Percentiles rank a stretch among this genome's conserved stretches.
Conservation (phyloP, 2,888 invertebrate genomes). For the Hirtodrosophila histrioides region DNA sequence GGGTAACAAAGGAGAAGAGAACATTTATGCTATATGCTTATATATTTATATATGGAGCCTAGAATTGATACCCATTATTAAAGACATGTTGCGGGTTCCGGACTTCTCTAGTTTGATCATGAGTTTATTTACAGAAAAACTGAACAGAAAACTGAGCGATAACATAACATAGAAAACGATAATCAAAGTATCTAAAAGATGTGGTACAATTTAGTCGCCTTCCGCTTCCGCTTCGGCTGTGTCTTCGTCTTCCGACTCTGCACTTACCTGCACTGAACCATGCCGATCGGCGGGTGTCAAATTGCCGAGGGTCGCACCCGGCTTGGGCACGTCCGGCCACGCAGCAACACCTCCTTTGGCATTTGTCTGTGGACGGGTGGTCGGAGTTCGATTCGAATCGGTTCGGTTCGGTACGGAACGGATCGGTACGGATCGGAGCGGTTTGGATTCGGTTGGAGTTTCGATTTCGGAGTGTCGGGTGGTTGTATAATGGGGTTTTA, state of each 20-base stretch:
- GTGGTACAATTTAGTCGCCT: constrained; percentile 29
- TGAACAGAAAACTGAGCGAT: constrained; percentile 12
- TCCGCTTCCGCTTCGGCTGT: constrained; percentile 35
- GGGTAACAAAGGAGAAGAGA: constrained; percentile 17
- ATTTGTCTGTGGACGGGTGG: constrained; percentile 82
- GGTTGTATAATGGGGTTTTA: constrained; percentile 22
- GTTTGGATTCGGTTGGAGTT: constrained; percentile 32
- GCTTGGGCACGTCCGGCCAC: constrained; percentile 94
- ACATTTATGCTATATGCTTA: constrained; percentile 16
- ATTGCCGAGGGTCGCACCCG: constrained; percentile 91
- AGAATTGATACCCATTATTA: constrained; percentile 15
- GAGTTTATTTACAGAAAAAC: constrained; percentile 41
- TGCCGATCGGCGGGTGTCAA: constrained; percentile 97
- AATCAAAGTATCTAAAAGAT: constrained; percentile 25
- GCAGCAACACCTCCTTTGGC: constrained; percentile 91
- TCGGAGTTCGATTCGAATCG: constrained; percentile 29
- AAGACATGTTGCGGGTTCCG: constrained; percentile 7
- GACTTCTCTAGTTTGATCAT: constrained; percentile 14
- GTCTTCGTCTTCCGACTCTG: constrained; percentile 43
- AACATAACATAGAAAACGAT: constrained; percentile 25
- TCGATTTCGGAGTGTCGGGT: constrained; percentile 37
- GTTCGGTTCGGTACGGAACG: constrained; percentile 6
- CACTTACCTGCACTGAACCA: constrained; percentile 96
- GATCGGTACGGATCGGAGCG: constrained; percentile 14
- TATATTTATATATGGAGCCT: constrained; percentile 5